A percentile compares a stretch with the other conserved stretches of the same genome.
phyloP scores from a whole-genome alignment of 2,797 vertebrate genomes.

The Gadopsis marmoratus region DNA sequence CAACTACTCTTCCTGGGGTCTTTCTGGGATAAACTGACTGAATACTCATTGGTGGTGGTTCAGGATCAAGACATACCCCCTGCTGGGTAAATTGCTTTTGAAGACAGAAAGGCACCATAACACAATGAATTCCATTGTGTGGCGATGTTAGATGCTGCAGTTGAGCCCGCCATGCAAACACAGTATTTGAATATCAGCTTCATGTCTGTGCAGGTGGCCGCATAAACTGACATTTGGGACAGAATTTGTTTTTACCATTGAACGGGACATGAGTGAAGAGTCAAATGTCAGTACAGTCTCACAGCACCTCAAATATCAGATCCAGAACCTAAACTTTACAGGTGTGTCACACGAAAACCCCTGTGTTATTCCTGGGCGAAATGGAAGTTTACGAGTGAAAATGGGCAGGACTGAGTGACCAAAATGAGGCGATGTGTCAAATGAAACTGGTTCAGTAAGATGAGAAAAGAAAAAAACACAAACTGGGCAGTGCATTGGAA shows the following conservation, averaged over 20 bases:
- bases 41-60: not conserved
- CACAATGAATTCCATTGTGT: constrained; percentile 5
- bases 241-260: constrained; percentile 8
- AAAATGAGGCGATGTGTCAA: constrained; percentile 19
- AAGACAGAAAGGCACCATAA: constrained; percentile 22
- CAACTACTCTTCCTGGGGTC: no score
- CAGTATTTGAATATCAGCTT: constrained; percentile 57
- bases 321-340: not conserved
- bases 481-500: constrained; percentile 16
- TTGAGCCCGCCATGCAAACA: constrained; percentile 53
- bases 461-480: not conserved
- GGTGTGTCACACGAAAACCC: not conserved
- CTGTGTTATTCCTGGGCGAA: not conserved
- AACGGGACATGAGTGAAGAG: not conserved
- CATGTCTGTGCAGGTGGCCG: constrained; percentile 12
- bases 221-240: constrained; percentile 12
- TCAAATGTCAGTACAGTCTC: constrained; percentile 14
- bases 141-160: not conserved
- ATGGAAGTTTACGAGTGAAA: not conserved
- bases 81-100: constrained; percentile 29
- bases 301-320: not conserved
- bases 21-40: constrained; percentile 18
- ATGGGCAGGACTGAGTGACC: not conserved
- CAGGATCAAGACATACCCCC: not conserved
- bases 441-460: constrained; percentile 31